Base-by-base conservation (phyloP, 2,113 vertebrate species). In the Aptenodytes patagonicus region DNA sequence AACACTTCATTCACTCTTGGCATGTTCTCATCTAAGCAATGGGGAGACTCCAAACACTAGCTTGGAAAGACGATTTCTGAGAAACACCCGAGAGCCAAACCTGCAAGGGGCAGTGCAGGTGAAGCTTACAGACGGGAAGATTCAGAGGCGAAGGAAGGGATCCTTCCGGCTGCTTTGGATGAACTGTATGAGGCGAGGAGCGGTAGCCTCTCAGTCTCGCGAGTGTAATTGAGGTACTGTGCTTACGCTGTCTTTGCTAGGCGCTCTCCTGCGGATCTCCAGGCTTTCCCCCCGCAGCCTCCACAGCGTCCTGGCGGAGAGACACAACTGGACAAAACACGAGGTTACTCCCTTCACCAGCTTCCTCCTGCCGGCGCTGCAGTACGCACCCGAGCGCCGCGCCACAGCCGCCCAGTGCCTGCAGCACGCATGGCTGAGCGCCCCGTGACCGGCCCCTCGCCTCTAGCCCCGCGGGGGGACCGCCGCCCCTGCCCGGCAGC, bases 321-420 rank as follows among this genome's bases (percentile, higher is more conserved):
- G 98, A 78, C 98, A 99, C 90, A 86, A 97, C 87, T 98, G 99
- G 96, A 89, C 89, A 12, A 81, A 97, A 57, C 94, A 95, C 34
- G 97, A 98, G 7, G 98, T 97, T 1, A 68, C 97, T 32, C 76
- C 95, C 20, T 98, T 99, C 87, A 54, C 98, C 57, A 73, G 97
- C 80, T 99, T 99, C 90, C 98, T 99, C 21, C 96, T 98, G 55
- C 91, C 76, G 22, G 98, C 99, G 97, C 94, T 99, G 89, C 97
- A 97, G 28, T 99, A 98, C 89, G 79, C 96, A 14, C 98, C 98
- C 4, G 95, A 98, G 68, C 98, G 92, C 77, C 97, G 99, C 78
- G 95, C 98, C 66, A 98, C 98, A 4, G 99, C 99, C 61, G 98
- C 97, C 47, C 98, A 98, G 72, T 98, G 98, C 93, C 98, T 99